phyloP scores from a whole-genome alignment of 2,113 vertebrate species.

The Malurus elegans region DNA sequence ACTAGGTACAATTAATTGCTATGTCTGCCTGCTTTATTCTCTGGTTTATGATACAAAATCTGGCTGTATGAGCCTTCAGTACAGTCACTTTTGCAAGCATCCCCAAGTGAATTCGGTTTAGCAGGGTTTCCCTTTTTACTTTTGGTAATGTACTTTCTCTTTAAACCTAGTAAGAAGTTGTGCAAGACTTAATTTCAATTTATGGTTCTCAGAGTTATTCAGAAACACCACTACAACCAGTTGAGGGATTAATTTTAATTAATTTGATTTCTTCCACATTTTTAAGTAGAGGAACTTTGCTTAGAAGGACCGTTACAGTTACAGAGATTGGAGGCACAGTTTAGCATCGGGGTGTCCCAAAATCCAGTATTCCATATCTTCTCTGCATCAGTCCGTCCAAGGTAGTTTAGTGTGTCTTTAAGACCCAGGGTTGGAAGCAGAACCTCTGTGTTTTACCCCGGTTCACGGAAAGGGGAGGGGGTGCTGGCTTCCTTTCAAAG shows the following conservation, averaged over 20 bases:
- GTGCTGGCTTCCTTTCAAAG: background rate
- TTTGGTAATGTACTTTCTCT: background rate
- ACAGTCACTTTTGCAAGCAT: background rate
- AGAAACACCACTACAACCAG: background rate
- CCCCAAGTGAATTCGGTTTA: background rate
- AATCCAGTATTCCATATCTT: background rate
- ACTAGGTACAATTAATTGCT: background rate
- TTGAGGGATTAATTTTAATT: slow-evolving; percentile 59
- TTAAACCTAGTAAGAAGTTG: background rate
- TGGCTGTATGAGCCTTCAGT: background rate
- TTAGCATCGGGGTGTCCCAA: background rate
- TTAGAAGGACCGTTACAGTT: background rate
- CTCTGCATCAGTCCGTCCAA: too few relatives aligned
- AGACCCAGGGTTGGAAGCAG: background rate
- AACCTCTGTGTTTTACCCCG: background rate
- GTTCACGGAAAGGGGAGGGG: too few relatives aligned
- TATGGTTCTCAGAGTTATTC: slow-evolving; percentile 46
- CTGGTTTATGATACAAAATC: background rate
- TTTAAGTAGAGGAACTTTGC: slow-evolving; percentile 46
- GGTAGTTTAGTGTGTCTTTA: background rate
- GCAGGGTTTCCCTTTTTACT: background rate
- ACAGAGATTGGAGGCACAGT: background rate
- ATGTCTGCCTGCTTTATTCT: background rate
- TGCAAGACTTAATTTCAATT: slow-evolving; percentile 66
- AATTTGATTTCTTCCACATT: slow-evolving; percentile 56